These are phyloP conservation scores for Cebus imitator DNA, from an alignment of 2,113 vertebrate species.

Conservation along the genomic window DNA sequence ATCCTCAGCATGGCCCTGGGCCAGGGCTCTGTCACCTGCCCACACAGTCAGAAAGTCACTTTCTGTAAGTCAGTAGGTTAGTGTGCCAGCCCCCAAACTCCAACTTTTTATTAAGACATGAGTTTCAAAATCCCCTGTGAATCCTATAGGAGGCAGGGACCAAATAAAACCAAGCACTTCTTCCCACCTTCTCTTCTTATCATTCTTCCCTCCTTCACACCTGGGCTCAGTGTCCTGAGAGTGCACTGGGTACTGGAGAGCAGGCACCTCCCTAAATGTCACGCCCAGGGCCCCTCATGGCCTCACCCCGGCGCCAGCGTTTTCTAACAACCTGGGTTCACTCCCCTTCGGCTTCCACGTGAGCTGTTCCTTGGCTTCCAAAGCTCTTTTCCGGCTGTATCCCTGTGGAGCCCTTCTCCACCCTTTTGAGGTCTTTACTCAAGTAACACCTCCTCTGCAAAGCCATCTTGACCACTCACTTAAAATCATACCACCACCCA, in stretches of 20 bases:
- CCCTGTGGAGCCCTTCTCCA: accelerated
- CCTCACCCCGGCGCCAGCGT: neutral
- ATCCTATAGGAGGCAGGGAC: neutral
- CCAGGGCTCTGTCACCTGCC: neutral
- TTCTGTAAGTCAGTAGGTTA: neutral
- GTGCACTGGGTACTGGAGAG: neutral
- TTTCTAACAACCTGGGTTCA: neutral
- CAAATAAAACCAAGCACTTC: neutral
- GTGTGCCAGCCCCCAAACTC: neutral
- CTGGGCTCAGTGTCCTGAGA: neutral
- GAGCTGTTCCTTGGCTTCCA: neutral
- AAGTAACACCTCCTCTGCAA: neutral
- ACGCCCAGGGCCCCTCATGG: accelerated
- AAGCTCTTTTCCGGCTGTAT: neutral
- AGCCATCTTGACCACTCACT: neutral
- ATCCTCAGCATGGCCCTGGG: neutral
- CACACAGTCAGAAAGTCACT: neutral
- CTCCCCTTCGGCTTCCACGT: neutral
- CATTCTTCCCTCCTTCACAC: neutral
- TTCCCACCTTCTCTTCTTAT: neutral
- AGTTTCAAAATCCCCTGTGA: neutral
- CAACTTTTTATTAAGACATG: neutral
- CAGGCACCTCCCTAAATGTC: neutral
- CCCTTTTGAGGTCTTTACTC: neutral
- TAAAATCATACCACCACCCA: neutral